phyloP scores from a whole-genome alignment of 1,140 invertebrate species.

The Gyrodactylus bullatarudis region DNA sequence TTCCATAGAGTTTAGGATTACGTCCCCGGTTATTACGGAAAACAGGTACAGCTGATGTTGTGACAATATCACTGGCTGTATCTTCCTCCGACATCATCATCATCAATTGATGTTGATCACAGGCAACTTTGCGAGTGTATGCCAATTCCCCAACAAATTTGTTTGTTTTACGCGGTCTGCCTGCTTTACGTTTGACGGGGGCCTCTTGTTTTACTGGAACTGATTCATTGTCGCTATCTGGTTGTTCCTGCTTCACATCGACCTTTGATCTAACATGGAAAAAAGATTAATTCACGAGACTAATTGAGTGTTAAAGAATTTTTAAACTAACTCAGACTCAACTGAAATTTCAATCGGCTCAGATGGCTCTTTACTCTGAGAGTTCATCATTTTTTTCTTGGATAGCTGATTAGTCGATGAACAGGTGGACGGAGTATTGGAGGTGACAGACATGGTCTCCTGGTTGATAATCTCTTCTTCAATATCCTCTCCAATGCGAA shows the following conservation, averaged over 20 bases:
- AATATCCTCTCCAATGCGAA: background rate
- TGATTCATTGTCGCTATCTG: no score
- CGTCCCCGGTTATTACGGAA: background rate
- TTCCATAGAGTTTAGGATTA: background rate
- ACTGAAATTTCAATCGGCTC: no score
- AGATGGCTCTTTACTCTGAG: no score
- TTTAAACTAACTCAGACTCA: background rate
- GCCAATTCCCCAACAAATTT: background rate
- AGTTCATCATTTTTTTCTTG: no score
- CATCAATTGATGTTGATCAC: background rate
- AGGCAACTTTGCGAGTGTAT: background rate
- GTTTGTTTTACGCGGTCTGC: background rate
- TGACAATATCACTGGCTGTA: background rate
- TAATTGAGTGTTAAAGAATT: no score
- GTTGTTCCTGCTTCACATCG: no score
- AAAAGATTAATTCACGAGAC: no score
- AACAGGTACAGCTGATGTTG: background rate
- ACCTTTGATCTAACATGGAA: no score
- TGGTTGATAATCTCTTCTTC: background rate
- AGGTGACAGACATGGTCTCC: background rate
- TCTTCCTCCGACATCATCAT: background rate
- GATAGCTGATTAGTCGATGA: no score
- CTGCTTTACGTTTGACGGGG: background rate
- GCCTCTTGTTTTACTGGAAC: background rate
- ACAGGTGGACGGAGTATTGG: background rate